A percentile compares a stretch with the other conserved stretches of the same genome.
Conservation (phyloP, 2,888 invertebrate genomes). For the Pollenia angustigena region DNA sequence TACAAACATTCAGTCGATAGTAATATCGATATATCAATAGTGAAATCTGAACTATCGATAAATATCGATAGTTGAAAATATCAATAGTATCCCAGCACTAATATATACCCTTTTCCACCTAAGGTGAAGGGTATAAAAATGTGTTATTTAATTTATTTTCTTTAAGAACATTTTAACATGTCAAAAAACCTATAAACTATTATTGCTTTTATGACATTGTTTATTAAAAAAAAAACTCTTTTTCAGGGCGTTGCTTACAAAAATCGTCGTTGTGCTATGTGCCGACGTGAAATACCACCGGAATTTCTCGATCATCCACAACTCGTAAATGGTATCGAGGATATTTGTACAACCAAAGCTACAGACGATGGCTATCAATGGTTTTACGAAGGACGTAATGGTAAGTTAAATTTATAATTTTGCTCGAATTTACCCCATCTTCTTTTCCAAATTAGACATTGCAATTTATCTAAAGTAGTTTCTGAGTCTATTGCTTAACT, state of each 20-base stretch:
- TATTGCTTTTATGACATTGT: not conserved
- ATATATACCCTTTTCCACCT: too few relatives aligned
- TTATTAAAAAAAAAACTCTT: not conserved
- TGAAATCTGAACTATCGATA: too few relatives aligned
- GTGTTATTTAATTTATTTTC: too few relatives aligned
- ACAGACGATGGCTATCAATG: constrained; percentile 92
- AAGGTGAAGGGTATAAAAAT: too few relatives aligned
- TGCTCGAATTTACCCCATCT: not conserved
- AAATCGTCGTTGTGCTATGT: constrained; percentile 96
- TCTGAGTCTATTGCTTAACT: constrained; percentile 25
- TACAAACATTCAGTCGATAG: too few relatives aligned
- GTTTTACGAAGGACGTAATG: constrained; percentile 98
- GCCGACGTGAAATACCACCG: constrained; percentile 94
- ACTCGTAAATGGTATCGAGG: constrained; percentile 87
- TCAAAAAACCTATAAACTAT: too few relatives aligned
- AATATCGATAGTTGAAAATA: too few relatives aligned
- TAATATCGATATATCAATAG: too few relatives aligned
- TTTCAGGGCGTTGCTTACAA: constrained; percentile 92
- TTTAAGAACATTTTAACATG: too few relatives aligned
- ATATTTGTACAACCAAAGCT: constrained; percentile 84
- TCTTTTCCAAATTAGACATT: constrained; percentile 16
- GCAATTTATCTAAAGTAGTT: constrained; percentile 22
- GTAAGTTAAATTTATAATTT: constrained; percentile 85
- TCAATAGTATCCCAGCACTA: too few relatives aligned
- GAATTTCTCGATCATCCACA: constrained; percentile 95